Evolutionary conservation across 2,113 vertebrate species (phyloP), one percentile per base, ranked within the genome.

Genomic region (Clarias macrocephalus): DNA sequence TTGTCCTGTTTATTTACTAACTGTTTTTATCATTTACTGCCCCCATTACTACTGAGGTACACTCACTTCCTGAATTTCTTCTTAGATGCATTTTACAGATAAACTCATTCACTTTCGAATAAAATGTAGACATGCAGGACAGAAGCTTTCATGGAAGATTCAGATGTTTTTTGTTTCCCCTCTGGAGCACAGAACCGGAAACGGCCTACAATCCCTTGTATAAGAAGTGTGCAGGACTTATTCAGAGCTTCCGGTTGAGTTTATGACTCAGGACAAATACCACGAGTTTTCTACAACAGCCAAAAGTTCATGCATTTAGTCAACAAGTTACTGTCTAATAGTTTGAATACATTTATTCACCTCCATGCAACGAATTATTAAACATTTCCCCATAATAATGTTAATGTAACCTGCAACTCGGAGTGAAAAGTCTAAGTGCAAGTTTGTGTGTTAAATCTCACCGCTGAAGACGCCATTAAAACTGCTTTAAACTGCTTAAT

Each of bases 401-500:
- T 3, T 8, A 28, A 15, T 56, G 6, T 28, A n/a, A 56, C 16
- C n/a, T 28, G 54, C 7, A 28, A 56, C 75, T 56, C 33, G 4
- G 76, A 57, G 52, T 56, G 1, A n/a, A 68, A 56, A 56, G 25
- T 54, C 80, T 23, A 48, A 30, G 77, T 33, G 28, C 25, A 63
- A 80, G 59, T 86, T 80, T 33, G 1, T 59, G 65, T 19, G n/a
- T 37, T n/a, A 60, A 80, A 70, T 81, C 77, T 86, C 77, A 86
- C 85, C 85, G 76, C 16, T 54, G 59, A 12, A 18, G 83, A 52
- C 77, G 42, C 85, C 85, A 86, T 86, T 19, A 83, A 21, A 28
- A 28, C 73, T 23, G 73, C 70, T 76, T 56, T 33, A 13, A 72
- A 72, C 15, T 33, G 19, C 15, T 70, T 23, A 70, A 83, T 83